Conservation (phyloP, 2,797 vertebrate species). For the Petrocephalus schoutedeni region DNA sequence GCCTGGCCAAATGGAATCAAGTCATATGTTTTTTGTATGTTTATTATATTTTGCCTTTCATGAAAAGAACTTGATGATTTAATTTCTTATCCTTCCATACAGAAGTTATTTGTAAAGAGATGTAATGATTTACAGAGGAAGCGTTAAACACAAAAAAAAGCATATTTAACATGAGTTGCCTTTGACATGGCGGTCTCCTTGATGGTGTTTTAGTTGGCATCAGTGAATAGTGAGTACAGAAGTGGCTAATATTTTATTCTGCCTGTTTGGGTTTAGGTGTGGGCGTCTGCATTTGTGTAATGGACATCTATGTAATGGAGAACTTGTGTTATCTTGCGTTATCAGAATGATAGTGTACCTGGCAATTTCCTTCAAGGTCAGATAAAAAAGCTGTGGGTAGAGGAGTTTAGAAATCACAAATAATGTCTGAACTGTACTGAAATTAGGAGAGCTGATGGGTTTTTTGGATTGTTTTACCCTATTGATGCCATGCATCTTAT, state of each 20-base stretch:
- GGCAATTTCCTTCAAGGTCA: constrained; percentile 46
- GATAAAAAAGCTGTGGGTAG: constrained; percentile 31
- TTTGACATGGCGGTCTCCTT: neutral
- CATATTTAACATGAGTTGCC: neutral
- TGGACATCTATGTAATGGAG: constrained; percentile 22
- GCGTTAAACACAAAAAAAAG: neutral
- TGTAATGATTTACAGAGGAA: neutral
- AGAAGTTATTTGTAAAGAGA: neutral
- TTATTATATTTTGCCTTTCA: neutral
- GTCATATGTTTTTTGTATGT: neutral
- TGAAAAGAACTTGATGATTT: neutral
- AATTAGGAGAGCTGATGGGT: neutral
- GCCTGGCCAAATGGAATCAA: neutral
- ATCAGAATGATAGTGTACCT: constrained; percentile 31
- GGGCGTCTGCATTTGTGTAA: constrained; percentile 4
- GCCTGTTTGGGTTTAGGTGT: constrained; percentile 3
- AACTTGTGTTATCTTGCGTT: constrained; percentile 27
- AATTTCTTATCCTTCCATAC: neutral
- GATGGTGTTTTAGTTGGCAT: neutral
- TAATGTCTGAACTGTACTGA: neutral
- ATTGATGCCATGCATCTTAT: neutral
- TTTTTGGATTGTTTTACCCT: neutral
- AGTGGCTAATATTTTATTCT: neutral
- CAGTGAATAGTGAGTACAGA: neutral
- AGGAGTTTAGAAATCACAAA: constrained; percentile 10